Conservation (phyloP, 2,113 vertebrate genomes). For the Paraplagusia blochii region DNA sequence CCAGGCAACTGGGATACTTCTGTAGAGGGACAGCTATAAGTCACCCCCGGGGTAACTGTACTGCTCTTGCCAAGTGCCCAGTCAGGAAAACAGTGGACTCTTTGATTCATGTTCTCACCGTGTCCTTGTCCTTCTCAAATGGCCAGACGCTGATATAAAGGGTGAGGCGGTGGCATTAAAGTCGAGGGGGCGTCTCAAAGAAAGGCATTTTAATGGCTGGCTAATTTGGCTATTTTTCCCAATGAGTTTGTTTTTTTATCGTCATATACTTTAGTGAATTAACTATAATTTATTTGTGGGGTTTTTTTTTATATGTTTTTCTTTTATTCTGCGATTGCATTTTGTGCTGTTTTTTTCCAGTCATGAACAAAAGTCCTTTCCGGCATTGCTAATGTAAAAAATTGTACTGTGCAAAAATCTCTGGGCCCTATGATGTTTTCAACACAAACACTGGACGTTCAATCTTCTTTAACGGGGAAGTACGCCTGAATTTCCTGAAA, state of each 20-base stretch:
- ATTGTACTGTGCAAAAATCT: too few relatives aligned
- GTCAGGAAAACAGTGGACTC: slow-evolving; percentile 51
- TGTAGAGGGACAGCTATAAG: slow-evolving; percentile 14
- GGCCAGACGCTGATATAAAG: slow-evolving; percentile 15
- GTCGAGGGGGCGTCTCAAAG: slow-evolving; percentile 18
- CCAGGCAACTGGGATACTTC: too few relatives aligned
- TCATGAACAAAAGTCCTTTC: not conserved
- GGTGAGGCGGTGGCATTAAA: slow-evolving; percentile 1
- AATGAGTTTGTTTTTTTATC: too few relatives aligned
- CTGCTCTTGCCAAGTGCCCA: slow-evolving; percentile 49
- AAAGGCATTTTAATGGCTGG: slow-evolving; percentile 28
- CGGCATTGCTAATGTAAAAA: too few relatives aligned
- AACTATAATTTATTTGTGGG: slow-evolving; percentile 4
- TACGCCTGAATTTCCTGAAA: too few relatives aligned
- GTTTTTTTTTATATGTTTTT: slow-evolving; percentile 22
- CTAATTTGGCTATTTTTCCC: slow-evolving; percentile 14
- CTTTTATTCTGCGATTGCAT: slow-evolving; percentile 10
- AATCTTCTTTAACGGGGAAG: too few relatives aligned
- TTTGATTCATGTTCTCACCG: slow-evolving; percentile 29
- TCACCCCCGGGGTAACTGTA: slow-evolving; percentile 32
- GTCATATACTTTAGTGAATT: slow-evolving; percentile 10
- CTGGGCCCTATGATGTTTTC: too few relatives aligned
- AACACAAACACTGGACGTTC: too few relatives aligned
- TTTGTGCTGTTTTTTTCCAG: slow-evolving; percentile 7
- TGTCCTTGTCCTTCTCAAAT: slow-evolving; percentile 23